Base-by-base conservation (phyloP, 2,888 invertebrate genomes). In the Dione juno region DNA sequence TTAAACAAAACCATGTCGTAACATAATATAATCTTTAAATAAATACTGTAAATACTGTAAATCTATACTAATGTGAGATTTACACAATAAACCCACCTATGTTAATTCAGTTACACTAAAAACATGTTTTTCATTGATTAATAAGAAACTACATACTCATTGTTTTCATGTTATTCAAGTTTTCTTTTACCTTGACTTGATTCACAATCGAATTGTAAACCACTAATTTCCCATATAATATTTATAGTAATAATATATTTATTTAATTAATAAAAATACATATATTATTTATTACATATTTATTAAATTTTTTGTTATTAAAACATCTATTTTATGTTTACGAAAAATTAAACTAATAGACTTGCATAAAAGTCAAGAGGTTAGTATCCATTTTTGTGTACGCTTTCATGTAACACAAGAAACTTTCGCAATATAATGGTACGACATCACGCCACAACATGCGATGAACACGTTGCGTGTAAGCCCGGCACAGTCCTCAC, bases 361-460 rank as follows among this genome's bases (percentile, higher is more conserved):
- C 16, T 37, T 57, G 57, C 37, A 16, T 40, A 57, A 57, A 57
- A 57, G 57, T 57, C 57, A 57, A 40, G 10, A 57, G 57, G 37
- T 57, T 35, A 28, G 11, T 35, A 61, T 45, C 2, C 14, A 64
- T 64, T 54, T 68, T 68, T 57, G 64, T 69, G 52, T 21, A 45
- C 43, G 52, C 50, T 66, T 69, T 64, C 63, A 52, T 41, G 41
- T 65, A 67, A 53, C 45, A 71, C 61, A 75, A 63, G 66, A 66
- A 73, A 86, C 88, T 92, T 92, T 91, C 90, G 87, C 85, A 89
- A 85, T 69, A 73, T 45, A 73, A 80, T 87, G 85, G 87, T 82
- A 79, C 84, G 88, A 86, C 82, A 80, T 79, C 79, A 91, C 92
- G 92, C 92, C 91, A 92, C 82, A 83, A 83, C 89, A 84, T 84